Base-by-base conservation (phyloP, 1,140 invertebrate species). In the Pinna nobilis region DNA sequence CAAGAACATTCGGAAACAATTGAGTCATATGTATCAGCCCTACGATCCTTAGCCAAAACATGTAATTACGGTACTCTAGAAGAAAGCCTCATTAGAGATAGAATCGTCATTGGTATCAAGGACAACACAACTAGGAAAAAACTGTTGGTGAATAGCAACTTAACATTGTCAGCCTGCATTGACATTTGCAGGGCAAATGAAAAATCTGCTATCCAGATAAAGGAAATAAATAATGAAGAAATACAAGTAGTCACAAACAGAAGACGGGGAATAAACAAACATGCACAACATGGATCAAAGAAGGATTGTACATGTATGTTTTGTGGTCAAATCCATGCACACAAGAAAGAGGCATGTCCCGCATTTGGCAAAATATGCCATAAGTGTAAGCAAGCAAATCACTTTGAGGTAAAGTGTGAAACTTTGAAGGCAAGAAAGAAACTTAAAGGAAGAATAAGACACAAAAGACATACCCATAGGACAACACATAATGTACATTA, bases 51-150 rank as follows among this genome's bases (percentile, higher is more conserved):
- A 7, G 37, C 53, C 7, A 74, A 76, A 57, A 78, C 63, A 1
- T 78, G 76, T 37, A 72, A 67, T 18, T 81, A 68, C 61, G 73
- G 49, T 4, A 41, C 30, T 9, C 25, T 81, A 33, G 53, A 73
- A 41, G 79, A 79, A 25, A 55, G 33, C 13, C 23, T 81, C 30
- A 61, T 81, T n/a, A 23, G 60, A 2, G 72, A 81, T 33, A 70
- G 65, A 44, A 78, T 81, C 1, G 76, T 81, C n/a, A 41, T 74
- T n/a, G 71, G 76, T 0, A 66, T 76, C 6, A 11, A 23, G 15
- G 57, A 76, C 23, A 66, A 72, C 3, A 20, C 35, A 23, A 57
- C 49, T 0, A 64, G 69, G 30, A 70, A 73, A 15, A 61, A 63
- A 30, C 35, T 77, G 18, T 25, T 73, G 9, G 39, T 64, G 64